Base-by-base conservation (phyloP, 2,797 vertebrate genomes). In the Chloroceryle inda region DNA sequence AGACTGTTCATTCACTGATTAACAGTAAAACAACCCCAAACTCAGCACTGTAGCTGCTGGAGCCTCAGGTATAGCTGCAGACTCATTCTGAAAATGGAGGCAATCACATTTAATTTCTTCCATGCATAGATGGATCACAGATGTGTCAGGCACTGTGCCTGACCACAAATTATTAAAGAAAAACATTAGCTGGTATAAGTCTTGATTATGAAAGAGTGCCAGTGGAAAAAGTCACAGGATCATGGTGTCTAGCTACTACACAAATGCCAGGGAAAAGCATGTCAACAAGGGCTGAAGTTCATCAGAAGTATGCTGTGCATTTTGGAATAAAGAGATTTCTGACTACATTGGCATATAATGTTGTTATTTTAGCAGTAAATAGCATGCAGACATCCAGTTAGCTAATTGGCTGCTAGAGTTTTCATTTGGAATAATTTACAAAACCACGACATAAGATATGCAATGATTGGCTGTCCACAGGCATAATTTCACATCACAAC, bases 151-250 rank as follows among this genome's bases (percentile, higher is more conserved):
- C 91, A 71, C 59, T 33, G 55, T 86, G 89, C 88, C 92, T 90
- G 91, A 88, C 88, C 82, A 91, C 76, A 95, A 90, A 96, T 96
- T 89, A 94, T 94, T 96, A 76, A 94, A 92, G 44, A 79, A 91
- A 95, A 96, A 95, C 15, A 92, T 94, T 94, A 96, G 52, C 55
- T 92, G 77, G 79, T 92, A 73, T 81, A 92, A 88, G 76, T 56
- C 82, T 59, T 94, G 85, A 73, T 95, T 94, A 86, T 89, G 79
- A 96, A 95, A 84, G 44, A 56, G 18, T 88, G 85, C 85, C 89
- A 94, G 50, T 91, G 85, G 89, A 91, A 95, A 96, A 96, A 94
- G 79, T 94, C 89, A 86, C 33, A 84, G 76, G 63, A 88, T 84
- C 2, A 0, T 92, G 80, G 89, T 89, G 76, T 95, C 82, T 82